A percentile compares a stretch with the other conserved stretches of the same genome.
phyloP scores from a whole-genome alignment of 1,140 invertebrate species.

The Drosophila ambigua region DNA sequence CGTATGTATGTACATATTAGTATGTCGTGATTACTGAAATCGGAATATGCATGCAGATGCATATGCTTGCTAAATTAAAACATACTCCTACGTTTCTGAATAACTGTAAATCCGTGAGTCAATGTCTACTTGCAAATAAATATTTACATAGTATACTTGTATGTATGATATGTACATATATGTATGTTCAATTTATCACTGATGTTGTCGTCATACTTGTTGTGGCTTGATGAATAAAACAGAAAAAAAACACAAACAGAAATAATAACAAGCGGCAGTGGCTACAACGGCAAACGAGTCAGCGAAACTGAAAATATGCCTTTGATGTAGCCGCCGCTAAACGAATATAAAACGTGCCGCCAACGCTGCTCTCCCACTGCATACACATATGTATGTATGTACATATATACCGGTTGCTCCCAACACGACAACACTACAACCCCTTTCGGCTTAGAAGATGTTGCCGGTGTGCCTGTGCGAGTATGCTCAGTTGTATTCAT shows the following conservation, averaged over 20 bases:
- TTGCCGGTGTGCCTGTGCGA: too few relatives aligned
- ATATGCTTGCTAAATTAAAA: background rate
- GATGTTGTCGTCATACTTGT: slow-evolving; percentile 42
- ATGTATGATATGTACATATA: slow-evolving; percentile 8
- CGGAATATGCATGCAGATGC: too few relatives aligned
- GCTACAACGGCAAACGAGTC: slow-evolving; percentile 58
- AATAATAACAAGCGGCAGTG: slow-evolving; percentile 55
- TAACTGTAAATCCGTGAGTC: slow-evolving; percentile 5
- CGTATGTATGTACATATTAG: too few relatives aligned
- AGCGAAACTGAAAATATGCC: slow-evolving; percentile 68
- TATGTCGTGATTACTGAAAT: too few relatives aligned
- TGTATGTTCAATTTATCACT: slow-evolving; percentile 39
- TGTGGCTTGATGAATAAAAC: slow-evolving; percentile 55
- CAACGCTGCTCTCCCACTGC: slow-evolving; percentile 41
- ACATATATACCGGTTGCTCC: too few relatives aligned
- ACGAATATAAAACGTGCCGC: slow-evolving; percentile 76
- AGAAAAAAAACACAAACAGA: slow-evolving; percentile 45
- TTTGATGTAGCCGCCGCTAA: slow-evolving; percentile 76
- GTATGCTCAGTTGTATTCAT: too few relatives aligned
- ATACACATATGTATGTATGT: background rate
- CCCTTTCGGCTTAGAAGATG: too few relatives aligned
- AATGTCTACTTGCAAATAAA: slow-evolving; percentile 12
- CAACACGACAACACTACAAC: too few relatives aligned
- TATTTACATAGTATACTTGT: slow-evolving; percentile 2
- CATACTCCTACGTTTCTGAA: too few relatives aligned